These are phyloP conservation scores for Oreochromis spilurus DNA, from an alignment of 2,113 vertebrate species.

Conservation along the genomic window DNA sequence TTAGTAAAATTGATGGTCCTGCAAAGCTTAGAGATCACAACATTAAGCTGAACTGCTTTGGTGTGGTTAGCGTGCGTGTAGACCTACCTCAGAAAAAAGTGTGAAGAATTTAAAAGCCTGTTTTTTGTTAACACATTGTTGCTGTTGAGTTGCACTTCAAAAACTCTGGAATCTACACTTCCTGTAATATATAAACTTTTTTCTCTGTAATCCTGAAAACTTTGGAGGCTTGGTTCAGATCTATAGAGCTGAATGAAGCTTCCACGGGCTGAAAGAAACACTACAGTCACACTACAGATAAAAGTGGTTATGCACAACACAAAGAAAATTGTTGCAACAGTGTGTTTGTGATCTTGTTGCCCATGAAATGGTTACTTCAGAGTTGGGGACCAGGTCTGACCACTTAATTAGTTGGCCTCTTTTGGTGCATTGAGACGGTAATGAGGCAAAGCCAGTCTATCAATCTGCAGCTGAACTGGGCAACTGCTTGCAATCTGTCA, in stretches of 20 bases:
- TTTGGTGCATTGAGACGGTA: accelerated
- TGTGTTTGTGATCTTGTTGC: background rate
- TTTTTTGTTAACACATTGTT: background rate
- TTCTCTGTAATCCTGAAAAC: background rate
- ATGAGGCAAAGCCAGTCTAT: background rate
- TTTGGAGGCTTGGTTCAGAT: background rate
- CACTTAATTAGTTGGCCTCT: background rate
- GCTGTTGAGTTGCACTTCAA: background rate
- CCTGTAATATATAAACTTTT: background rate
- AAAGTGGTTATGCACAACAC: background rate
- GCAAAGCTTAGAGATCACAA: background rate
- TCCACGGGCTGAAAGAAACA: background rate
- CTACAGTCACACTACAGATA: background rate
- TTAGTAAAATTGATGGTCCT: constrained; percentile 44
- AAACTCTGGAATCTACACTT: background rate
- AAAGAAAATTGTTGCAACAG: background rate
- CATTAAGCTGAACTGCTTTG: background rate
- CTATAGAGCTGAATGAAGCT: background rate
- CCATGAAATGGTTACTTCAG: background rate
- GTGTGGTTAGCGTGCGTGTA: background rate
- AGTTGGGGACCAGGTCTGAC: background rate
- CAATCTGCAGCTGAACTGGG: background rate
- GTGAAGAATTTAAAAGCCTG: background rate
- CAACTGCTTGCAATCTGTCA: background rate
- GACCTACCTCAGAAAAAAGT: background rate